These are phyloP conservation scores for Odontomachus brunneus DNA, from an alignment of 1,140 invertebrate genomes.

Conservation along the genomic window DNA sequence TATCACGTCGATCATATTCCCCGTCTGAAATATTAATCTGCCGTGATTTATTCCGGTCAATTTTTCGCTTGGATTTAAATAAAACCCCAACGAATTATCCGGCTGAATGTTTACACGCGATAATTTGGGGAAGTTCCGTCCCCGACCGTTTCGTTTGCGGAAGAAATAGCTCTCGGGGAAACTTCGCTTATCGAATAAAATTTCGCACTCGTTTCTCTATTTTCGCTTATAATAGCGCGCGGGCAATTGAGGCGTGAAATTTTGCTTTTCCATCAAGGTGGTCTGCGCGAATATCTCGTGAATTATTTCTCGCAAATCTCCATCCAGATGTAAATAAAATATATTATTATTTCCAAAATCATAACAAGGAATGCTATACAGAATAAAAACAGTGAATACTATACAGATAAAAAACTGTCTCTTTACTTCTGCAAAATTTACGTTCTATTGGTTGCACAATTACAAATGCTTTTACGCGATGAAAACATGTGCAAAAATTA, in stretches of 20 bases:
- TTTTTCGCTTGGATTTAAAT: slow-evolving; percentile 16
- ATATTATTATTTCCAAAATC: neutral
- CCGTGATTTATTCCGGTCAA: slow-evolving; percentile 12
- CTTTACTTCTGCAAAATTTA: too few species aligned
- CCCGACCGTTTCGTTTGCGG: neutral
- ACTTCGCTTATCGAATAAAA: slow-evolving; percentile 35
- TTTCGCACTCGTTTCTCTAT: neutral
- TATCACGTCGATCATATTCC: slow-evolving; percentile 24
- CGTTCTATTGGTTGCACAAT: too few species aligned
- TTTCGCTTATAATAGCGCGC: slow-evolving; percentile 18
- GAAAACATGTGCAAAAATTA: too few species aligned
- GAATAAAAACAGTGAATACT: too few species aligned
- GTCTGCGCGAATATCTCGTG: neutral
- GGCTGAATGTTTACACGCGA: slow-evolving; percentile 12
- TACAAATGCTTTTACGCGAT: too few species aligned
- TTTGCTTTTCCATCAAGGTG: neutral
- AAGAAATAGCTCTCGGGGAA: slow-evolving; percentile 16
- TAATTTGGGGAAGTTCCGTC: slow-evolving; percentile 33
- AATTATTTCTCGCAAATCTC: neutral
- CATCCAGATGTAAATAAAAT: neutral
- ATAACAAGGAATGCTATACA: too few species aligned
- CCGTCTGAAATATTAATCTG: slow-evolving; percentile 35
- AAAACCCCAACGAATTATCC: slow-evolving; percentile 34
- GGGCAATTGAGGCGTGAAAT: neutral
- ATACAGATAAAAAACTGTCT: too few species aligned